A percentile compares a stretch with the other conserved stretches of the same genome.
phyloP scores from a whole-genome alignment of 2,797 vertebrate species.

The Pygocentrus nattereri region DNA sequence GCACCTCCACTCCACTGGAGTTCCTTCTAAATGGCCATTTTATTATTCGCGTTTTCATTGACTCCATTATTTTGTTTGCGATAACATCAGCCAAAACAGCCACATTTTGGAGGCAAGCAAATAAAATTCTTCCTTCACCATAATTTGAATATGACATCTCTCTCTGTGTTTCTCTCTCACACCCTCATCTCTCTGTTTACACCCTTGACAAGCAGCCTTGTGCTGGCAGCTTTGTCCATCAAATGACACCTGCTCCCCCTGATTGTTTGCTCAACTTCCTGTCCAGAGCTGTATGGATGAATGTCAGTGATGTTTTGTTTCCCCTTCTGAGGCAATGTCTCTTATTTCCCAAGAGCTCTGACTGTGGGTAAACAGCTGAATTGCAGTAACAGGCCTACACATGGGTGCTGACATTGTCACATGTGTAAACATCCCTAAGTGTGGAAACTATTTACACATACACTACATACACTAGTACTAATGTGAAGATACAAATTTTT shows the following conservation, averaged over 20 bases:
- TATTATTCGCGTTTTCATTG: slow-evolving; percentile 2
- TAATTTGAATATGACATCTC: slow-evolving; percentile 59
- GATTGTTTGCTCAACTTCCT: slow-evolving; percentile 76
- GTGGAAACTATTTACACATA: background rate
- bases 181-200: slow-evolving; percentile 64
- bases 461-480: background rate
- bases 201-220: slow-evolving; percentile 69
- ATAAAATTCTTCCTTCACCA: slow-evolving; percentile 54
- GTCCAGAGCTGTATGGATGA: slow-evolving; percentile 66
- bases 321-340: slow-evolving; percentile 60
- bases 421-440: background rate
- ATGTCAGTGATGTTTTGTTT: slow-evolving; percentile 64
- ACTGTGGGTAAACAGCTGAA: slow-evolving; percentile 32
- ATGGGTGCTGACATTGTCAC: background rate
- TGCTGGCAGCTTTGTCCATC: slow-evolving; percentile 74
- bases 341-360: slow-evolving; percentile 50
- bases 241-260: slow-evolving; percentile 76
- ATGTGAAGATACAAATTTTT: background rate
- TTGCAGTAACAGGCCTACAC: slow-evolving; percentile 12
- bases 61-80: slow-evolving; percentile 24
- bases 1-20: background rate
- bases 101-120: slow-evolving; percentile 34
- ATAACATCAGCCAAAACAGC: slow-evolving; percentile 43
- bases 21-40: slow-evolving; percentile 1
- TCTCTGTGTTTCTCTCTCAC: slow-evolving; percentile 33